These are phyloP conservation scores for Hypercompe scribonia DNA, from an alignment of 2,888 invertebrate genomes.

Conservation along the genomic window DNA sequence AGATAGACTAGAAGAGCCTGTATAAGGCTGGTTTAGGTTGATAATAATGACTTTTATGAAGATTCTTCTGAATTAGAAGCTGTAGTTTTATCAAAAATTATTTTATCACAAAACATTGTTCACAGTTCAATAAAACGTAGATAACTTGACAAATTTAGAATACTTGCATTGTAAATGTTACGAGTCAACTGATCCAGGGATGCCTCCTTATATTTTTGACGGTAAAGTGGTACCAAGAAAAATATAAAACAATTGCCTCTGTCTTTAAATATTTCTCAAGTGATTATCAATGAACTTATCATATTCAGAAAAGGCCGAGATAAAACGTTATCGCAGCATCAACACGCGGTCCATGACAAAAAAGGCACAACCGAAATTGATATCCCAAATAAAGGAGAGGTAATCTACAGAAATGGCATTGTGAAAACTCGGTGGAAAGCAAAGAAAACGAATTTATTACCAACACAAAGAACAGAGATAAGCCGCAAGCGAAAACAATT, in stretches of 20 bases:
- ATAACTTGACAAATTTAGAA: background rate
- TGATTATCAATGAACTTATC: slow-evolving; percentile 45
- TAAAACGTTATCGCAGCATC: slow-evolving; percentile 48
- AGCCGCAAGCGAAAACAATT: slow-evolving; percentile 65
- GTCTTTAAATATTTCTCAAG: slow-evolving; percentile 41
- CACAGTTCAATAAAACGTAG: too few relatives aligned
- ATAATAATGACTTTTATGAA: background rate
- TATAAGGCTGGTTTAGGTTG: background rate
- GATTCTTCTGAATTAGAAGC: background rate
- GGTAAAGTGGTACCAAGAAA: background rate
- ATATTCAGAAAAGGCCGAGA: slow-evolving; percentile 29
- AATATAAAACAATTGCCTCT: slow-evolving; percentile 21
- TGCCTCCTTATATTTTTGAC: background rate
- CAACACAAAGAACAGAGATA: slow-evolving; percentile 63
- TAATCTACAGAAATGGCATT: slow-evolving; percentile 55
- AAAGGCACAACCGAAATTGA: slow-evolving; percentile 52
- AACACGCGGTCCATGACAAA: slow-evolving; percentile 44
- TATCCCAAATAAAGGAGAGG: slow-evolving; percentile 53
- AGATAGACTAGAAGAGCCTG: background rate
- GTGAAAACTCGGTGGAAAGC: slow-evolving; percentile 51
- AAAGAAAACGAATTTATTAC: slow-evolving; percentile 64
- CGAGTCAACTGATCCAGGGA: background rate
- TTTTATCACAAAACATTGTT: background rate
- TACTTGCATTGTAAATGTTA: background rate
- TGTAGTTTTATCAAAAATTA: background rate